phyloP scores from a whole-genome alignment of 2,888 invertebrate species.

The Unio pictorum region DNA sequence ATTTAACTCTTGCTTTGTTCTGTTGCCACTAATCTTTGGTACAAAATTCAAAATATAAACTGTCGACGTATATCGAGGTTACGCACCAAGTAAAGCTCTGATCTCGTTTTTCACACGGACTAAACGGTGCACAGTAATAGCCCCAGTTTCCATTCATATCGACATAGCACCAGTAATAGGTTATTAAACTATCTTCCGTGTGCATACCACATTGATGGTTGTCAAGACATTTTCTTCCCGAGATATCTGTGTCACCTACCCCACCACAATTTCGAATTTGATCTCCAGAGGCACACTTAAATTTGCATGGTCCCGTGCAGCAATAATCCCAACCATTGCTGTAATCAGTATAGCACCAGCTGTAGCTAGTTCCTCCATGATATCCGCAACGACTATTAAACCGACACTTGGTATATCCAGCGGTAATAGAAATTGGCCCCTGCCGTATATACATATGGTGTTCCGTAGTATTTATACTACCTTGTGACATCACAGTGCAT shows the following conservation, averaged over 20 bases:
- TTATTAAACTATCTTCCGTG: not conserved
- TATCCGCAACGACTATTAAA: not conserved
- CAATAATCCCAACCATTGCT: slow-evolving; percentile 10
- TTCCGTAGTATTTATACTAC: too few species aligned
- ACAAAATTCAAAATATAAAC: too few species aligned
- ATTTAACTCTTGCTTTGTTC: too few species aligned
- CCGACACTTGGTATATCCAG: slow-evolving; percentile 3
- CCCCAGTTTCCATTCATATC: slow-evolving; percentile 4
- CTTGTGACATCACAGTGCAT: too few species aligned
- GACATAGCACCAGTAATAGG: slow-evolving; percentile 4
- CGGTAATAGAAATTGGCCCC: not conserved
- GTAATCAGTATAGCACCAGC: slow-evolving; percentile 7
- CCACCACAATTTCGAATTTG: too few species aligned
- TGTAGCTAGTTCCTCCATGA: not conserved
- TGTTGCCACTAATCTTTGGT: too few species aligned
- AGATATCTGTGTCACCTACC: too few species aligned
- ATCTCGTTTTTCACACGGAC: not conserved
- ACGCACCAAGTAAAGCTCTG: not conserved
- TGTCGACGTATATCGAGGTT: too few species aligned
- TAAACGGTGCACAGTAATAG: slow-evolving; percentile 1
- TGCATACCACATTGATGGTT: slow-evolving; percentile 6
- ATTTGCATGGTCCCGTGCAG: slow-evolving; percentile 1
- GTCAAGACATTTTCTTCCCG: not conserved
- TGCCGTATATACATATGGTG: too few species aligned
- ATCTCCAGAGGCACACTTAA: not conserved